Conservation (phyloP, 2,797 vertebrate species). For the Dryobates pubescens region DNA sequence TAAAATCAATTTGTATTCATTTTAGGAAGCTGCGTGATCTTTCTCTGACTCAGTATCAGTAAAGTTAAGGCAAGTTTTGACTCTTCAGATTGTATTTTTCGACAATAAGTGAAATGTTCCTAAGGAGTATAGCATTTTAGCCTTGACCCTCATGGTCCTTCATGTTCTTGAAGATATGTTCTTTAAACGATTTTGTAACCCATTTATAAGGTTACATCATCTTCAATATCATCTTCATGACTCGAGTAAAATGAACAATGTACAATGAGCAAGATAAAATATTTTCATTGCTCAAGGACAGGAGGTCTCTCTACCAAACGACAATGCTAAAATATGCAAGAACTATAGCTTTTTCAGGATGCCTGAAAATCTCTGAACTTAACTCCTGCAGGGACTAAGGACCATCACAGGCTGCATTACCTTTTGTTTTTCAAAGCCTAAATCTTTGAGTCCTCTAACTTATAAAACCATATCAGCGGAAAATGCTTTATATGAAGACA, state of each 20-base stretch:
- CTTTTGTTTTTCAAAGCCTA: neutral
- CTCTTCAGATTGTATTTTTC: neutral
- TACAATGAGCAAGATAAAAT: neutral
- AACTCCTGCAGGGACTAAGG: neutral
- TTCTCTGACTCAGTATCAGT: neutral
- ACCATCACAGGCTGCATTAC: neutral
- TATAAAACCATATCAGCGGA: neutral
- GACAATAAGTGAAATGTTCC: neutral
- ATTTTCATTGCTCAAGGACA: neutral
- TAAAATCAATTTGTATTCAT: neutral
- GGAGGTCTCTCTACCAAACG: neutral
- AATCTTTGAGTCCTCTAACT: neutral
- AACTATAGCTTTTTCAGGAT: neutral
- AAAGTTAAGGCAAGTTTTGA: neutral
- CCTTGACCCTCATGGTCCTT: neutral
- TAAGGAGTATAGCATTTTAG: neutral
- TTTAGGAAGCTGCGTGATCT: neutral
- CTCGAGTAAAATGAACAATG: neutral
- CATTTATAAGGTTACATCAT: neutral
- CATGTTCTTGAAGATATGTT: neutral
- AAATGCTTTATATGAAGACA: conserved; percentile 1
- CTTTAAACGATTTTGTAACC: neutral
- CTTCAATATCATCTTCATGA: neutral
- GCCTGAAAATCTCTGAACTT: neutral
- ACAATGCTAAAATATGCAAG: neutral